phyloP scores from a whole-genome alignment of 2,797 vertebrate genomes.

The Sciurus vulgaris region DNA sequence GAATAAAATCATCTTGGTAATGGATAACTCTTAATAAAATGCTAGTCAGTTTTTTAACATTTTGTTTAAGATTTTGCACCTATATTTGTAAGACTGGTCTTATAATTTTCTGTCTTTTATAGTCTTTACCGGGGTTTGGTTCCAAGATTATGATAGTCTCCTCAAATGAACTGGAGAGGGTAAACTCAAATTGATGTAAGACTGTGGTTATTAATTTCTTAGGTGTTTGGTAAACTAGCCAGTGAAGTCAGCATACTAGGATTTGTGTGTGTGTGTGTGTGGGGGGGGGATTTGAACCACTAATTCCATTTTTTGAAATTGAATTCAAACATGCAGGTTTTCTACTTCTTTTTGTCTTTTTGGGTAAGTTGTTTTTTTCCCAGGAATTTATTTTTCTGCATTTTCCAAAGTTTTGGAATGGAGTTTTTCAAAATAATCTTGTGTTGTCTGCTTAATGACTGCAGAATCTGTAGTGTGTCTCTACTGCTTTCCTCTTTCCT shows the following conservation, averaged over 20 bases:
- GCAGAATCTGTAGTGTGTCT: background rate
- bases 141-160: background rate
- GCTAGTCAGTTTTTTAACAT: background rate
- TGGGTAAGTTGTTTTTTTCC: background rate
- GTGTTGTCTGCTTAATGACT: background rate
- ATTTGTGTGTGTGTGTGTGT: background rate
- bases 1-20: conserved; percentile 19
- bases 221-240: background rate
- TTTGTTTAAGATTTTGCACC: conserved; percentile 24
- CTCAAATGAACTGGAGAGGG: background rate
- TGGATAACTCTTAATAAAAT: background rate
- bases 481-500: background rate
- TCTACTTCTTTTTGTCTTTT: conserved; percentile 47
- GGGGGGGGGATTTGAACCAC: conserved; percentile 14
- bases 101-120: conserved; percentile 6
- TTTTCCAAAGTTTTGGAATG: conserved; percentile 44
- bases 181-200: background rate
- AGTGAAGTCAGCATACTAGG: background rate
- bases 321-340: conserved; percentile 1
- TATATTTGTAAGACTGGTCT: background rate
- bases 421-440: conserved; percentile 18
- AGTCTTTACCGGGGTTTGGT: background rate
- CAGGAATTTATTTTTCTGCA: background rate
- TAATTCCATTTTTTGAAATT: conserved; percentile 47
- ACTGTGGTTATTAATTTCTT: background rate